Conservation (phyloP, 2,113 vertebrate species). For the Rhynchomys soricoides region DNA sequence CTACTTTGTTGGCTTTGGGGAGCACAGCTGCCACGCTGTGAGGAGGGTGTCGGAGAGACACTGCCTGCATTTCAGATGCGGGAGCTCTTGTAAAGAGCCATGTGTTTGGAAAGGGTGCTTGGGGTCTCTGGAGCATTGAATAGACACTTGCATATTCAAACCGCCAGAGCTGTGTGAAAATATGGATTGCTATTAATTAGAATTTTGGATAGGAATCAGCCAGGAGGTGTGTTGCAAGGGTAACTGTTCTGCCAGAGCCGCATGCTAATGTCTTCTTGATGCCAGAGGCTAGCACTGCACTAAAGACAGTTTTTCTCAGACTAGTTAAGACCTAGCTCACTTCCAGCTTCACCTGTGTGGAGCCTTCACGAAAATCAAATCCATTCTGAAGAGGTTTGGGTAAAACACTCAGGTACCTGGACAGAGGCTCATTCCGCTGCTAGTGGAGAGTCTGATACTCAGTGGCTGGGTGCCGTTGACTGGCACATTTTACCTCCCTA, state of each 20-base stretch:
- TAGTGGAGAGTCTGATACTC: not conserved
- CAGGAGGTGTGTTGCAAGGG: constrained; percentile 47
- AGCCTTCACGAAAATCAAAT: not conserved
- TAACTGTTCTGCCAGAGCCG: constrained; percentile 54
- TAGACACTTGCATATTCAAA: constrained; percentile 86
- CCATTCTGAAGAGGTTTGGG: not conserved
- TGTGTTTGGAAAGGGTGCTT: constrained; percentile 83
- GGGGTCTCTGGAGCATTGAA: constrained; percentile 81
- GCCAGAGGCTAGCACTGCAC: not conserved
- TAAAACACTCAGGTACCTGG: not conserved
- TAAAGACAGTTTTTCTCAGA: not conserved
- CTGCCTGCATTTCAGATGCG: constrained; percentile 80
- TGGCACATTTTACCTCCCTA: too few relatives aligned
- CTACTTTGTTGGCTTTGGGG: constrained; percentile 84
- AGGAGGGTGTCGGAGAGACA: constrained; percentile 77
- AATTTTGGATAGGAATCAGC: constrained; percentile 79
- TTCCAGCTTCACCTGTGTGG: not conserved
- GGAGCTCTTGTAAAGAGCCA: constrained; percentile 80
- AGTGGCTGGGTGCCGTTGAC: too few relatives aligned
- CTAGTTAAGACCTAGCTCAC: not conserved
- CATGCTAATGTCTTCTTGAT: constrained; percentile 1
- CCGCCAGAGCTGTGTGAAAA: constrained; percentile 84
- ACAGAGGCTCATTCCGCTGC: not conserved
- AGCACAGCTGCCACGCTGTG: constrained; percentile 83
- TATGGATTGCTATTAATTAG: constrained; percentile 84